Evolutionary conservation across 2,888 invertebrate species (phyloP).

Genomic region (Creontiades dilutus): DNA sequence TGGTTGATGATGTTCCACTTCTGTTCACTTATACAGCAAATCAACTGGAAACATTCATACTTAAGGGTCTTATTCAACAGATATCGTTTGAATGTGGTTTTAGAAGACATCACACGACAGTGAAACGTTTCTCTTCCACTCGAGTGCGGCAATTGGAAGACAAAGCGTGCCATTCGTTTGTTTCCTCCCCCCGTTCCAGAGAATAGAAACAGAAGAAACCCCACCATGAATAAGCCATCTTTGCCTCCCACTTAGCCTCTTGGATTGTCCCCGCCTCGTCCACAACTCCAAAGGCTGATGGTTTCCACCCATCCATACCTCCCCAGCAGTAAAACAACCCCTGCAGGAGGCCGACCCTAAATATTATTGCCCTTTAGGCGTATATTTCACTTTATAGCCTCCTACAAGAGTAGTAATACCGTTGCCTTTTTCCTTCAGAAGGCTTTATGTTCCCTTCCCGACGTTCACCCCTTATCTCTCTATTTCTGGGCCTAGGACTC

Average conservation of each 20-base stretch:
- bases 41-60: no score
- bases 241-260: background rate
- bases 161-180: no score
- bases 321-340: slow-evolving; percentile 3
- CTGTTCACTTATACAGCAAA: no score
- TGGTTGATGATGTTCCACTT: no score
- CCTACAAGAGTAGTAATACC: slow-evolving; percentile 21
- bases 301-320: slow-evolving; percentile 5
- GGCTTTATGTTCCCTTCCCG: slow-evolving; percentile 43
- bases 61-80: no score
- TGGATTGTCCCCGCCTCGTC: background rate
- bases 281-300: background rate
- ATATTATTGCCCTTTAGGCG: slow-evolving; percentile 60
- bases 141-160: no score
- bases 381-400: slow-evolving; percentile 63
- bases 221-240: background rate
- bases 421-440: slow-evolving; percentile 16
- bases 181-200: no score
- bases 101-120: no score
- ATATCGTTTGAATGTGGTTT: no score
- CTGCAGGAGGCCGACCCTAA: background rate
- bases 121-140: no score
- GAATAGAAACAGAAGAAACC: background rate
- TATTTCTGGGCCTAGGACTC: background rate
- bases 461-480: slow-evolving; percentile 11